These are phyloP conservation scores for Scaptomyza montana DNA, from an alignment of 1,140 invertebrate genomes.

Conservation along the genomic window DNA sequence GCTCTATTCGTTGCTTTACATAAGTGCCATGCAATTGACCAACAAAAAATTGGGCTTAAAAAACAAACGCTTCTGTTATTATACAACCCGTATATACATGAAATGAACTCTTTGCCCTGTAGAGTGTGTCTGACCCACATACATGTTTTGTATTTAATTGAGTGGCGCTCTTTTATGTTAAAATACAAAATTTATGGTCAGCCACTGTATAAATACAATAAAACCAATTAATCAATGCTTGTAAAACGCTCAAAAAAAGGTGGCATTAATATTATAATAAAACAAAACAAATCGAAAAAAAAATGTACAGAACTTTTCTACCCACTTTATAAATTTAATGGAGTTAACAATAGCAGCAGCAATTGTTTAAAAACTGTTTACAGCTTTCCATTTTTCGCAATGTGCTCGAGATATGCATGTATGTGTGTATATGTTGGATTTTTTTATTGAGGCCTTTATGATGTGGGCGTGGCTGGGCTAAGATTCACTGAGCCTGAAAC, in stretches of 20 bases:
- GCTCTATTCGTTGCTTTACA: background rate
- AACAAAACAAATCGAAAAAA: constrained; percentile 34
- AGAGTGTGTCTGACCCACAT: constrained; percentile 25
- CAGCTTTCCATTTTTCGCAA: constrained; percentile 9
- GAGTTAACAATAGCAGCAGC: constrained; percentile 63
- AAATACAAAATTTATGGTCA: constrained; percentile 69
- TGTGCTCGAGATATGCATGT: constrained; percentile 9
- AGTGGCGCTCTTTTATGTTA: constrained; percentile 69
- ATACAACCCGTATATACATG: background rate
- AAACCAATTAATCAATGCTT: constrained; percentile 71
- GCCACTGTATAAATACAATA: constrained; percentile 59
- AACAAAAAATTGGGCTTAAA: constrained; percentile 8
- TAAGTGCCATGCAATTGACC: constrained; percentile 12
- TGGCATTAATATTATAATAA: constrained; percentile 19
- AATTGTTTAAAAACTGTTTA: constrained; percentile 74
- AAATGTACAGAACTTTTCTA: constrained; percentile 31
- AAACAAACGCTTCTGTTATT: constrained; percentile 3
- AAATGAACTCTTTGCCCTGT: background rate
- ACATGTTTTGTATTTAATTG: constrained; percentile 52
- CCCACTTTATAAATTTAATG: constrained; percentile 73
- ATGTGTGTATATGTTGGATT: constrained; percentile 3
- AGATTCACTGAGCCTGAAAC: constrained; percentile 66
- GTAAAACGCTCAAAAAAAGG: constrained; percentile 36
- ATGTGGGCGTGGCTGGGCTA: constrained; percentile 32
- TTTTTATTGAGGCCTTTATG: constrained; percentile 27